phyloP scores from a whole-genome alignment of 2,113 vertebrate species.

The Gallinago jamesoni region DNA sequence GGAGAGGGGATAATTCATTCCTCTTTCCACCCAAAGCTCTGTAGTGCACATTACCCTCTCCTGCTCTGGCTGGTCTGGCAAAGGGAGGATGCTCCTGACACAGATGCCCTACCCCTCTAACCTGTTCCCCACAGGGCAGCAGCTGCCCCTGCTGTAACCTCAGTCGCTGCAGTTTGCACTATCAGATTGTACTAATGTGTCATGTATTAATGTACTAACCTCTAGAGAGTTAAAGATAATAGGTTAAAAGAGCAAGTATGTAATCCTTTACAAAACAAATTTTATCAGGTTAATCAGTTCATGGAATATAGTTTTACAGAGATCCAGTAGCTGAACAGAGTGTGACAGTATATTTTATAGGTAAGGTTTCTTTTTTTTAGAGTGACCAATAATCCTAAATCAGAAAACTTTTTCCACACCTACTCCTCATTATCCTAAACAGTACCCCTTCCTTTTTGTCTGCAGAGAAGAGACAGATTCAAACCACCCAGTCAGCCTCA shows the following conservation, averaged over 20 bases:
- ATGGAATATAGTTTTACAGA: not conserved
- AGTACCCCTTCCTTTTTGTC: not conserved
- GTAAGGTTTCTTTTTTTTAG: not conserved
- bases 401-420: not conserved
- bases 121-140: not conserved
- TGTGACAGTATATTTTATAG: not conserved
- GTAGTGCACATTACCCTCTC: accelerated
- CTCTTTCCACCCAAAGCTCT: not conserved
- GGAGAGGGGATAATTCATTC: not conserved
- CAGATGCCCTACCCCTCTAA: not conserved
- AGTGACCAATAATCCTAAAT: not conserved
- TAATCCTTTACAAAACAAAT: not conserved
- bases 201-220: not conserved
- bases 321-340: not conserved
- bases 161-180: not conserved
- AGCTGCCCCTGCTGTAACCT: not conserved
- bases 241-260: not conserved
- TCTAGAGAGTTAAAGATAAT: not conserved
- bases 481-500: not conserved
- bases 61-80: not conserved
- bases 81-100: not conserved
- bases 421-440: not conserved
- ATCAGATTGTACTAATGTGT: not conserved
- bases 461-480: not conserved
- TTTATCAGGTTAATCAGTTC: not conserved